These are phyloP conservation scores for Typhlomys cinereus DNA, from an alignment of 2,113 vertebrate species.

Conservation along the genomic window DNA sequence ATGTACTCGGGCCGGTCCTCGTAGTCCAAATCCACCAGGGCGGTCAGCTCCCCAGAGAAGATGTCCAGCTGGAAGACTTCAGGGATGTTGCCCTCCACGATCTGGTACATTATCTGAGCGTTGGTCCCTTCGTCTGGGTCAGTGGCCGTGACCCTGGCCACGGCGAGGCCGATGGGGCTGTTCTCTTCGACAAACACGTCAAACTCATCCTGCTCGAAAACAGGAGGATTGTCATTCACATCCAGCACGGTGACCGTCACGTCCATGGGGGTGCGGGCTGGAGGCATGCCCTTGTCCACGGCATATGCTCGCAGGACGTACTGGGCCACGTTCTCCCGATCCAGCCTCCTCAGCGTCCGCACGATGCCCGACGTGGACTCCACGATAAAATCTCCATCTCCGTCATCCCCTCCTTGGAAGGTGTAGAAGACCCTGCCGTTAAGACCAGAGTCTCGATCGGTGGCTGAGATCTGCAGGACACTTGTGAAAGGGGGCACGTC, in stretches of 20 bases:
- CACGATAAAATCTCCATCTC: constrained; percentile 95
- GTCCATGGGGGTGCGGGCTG: constrained; percentile 89
- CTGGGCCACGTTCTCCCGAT: constrained; percentile 93
- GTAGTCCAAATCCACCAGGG: constrained; percentile 94
- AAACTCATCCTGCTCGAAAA: constrained; percentile 95
- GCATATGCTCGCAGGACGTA: constrained; percentile 92
- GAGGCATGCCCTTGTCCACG: constrained; percentile 93
- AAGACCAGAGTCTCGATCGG: constrained; percentile 93
- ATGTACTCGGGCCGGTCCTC: constrained; percentile 92
- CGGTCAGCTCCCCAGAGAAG: constrained; percentile 95
- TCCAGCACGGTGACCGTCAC: constrained; percentile 93
- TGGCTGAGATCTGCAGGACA: constrained; percentile 95
- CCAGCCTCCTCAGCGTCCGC: constrained; percentile 92
- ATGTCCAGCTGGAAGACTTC: constrained; percentile 98
- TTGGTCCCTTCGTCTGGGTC: constrained; percentile 98
- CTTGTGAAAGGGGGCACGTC: constrained; percentile 95
- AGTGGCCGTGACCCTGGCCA: constrained; percentile 92
- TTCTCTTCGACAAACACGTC: constrained; percentile 97
- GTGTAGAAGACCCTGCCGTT: constrained; percentile 96
- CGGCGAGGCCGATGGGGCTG: constrained; percentile 94
- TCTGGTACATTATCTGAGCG: constrained; percentile 99
- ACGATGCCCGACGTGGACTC: constrained; percentile 97
- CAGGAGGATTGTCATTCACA: constrained; percentile 96
- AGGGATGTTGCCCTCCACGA: constrained; percentile 97
- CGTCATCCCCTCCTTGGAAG: constrained; percentile 95